Evolutionary conservation across 2,888 invertebrate species (phyloP), one percentile per base, ranked within the genome.

Genomic region (Pristionchus japonicus): DNA sequence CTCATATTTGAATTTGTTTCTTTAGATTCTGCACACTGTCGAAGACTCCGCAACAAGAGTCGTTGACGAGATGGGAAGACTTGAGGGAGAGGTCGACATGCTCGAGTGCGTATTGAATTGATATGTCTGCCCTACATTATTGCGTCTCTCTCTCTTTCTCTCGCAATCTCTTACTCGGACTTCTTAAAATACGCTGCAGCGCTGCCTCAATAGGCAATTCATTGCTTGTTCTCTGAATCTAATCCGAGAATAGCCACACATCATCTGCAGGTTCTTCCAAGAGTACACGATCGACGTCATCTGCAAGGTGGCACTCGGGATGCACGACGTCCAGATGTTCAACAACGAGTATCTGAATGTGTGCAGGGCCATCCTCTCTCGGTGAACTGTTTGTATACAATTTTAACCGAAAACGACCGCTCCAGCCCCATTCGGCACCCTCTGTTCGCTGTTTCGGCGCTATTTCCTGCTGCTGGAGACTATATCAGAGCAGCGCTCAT

Each of bases 271-370:
- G n/a, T 90, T 88, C 87, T 92, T 83, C 89, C 91, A 92, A 89
- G 91, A 92, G 88, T 90, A 88, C 84, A 91, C 92, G 3, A 88
- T 90, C 34, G 92, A 92, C 70, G 89, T 91, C 7, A 91, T 92
- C 43, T 90, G 89, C 20, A 86, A 91, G 3, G 67, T 92, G 3
- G 91, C 91, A 0, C 90, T 92, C 89, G 92, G 92, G 1, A 91
- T 91, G 80, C 84, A 86, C 9, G 83, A 88, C 4, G 88, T 89
- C 0, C 88, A 88, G 27, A 86, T 89, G 87, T 92, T 92, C 74
- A 87, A 88, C 15, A 91, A 91, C 70, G 34, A 40, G 6, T 85
- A 77, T 0, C 47, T 89, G 11, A 82, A 89, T 20, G 34, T 88
- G 20, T 80, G 57, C n/a, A 52, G 43, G 31, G 52, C 37, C 13